Percentiles rank a stretch among this genome's conserved stretches.
Conservation (phyloP, 2,797 vertebrate species). For the Fistularia commersonii region DNA sequence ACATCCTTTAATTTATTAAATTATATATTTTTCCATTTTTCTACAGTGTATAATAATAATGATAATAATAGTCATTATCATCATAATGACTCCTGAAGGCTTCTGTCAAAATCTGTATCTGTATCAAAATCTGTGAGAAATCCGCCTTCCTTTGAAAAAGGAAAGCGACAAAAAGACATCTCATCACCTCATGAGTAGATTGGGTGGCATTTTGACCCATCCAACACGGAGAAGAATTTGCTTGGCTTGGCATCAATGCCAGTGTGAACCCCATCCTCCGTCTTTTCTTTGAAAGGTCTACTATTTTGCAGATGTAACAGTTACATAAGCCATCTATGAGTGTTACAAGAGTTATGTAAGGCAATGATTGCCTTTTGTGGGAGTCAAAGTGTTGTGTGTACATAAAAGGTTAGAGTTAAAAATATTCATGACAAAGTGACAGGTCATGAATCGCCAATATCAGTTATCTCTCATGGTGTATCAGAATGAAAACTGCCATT, state of each 20-base stretch:
- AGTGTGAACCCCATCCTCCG: slow-evolving; percentile 39
- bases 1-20: too few relatives aligned
- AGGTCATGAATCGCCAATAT: slow-evolving; percentile 45
- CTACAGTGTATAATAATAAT: too few relatives aligned
- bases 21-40: too few relatives aligned
- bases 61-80: too few relatives aligned
- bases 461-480: slow-evolving; percentile 52
- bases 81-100: too few relatives aligned
- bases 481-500: slow-evolving; percentile 58
- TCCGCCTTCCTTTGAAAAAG: slow-evolving; percentile 13
- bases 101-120: too few relatives aligned
- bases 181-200: slow-evolving; percentile 7
- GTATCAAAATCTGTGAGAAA: too few relatives aligned
- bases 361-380: slow-evolving; percentile 34
- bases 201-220: slow-evolving; percentile 18
- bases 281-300: slow-evolving; percentile 39
- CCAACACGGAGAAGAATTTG: slow-evolving; percentile 24
- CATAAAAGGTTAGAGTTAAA: slow-evolving; percentile 19
- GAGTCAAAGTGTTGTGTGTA: slow-evolving; percentile 55
- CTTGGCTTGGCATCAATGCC: slow-evolving; percentile 40
- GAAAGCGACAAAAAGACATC: slow-evolving; percentile 10
- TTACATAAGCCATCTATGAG: slow-evolving; percentile 59
- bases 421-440: slow-evolving; percentile 45
- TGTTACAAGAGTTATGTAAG: slow-evolving; percentile 54
- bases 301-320: slow-evolving; percentile 49